Percentiles rank a stretch among this genome's conserved stretches.
Evolutionary conservation across 2,888 invertebrate species (phyloP).

Genomic region (Trissolcus brochymenae): DNA sequence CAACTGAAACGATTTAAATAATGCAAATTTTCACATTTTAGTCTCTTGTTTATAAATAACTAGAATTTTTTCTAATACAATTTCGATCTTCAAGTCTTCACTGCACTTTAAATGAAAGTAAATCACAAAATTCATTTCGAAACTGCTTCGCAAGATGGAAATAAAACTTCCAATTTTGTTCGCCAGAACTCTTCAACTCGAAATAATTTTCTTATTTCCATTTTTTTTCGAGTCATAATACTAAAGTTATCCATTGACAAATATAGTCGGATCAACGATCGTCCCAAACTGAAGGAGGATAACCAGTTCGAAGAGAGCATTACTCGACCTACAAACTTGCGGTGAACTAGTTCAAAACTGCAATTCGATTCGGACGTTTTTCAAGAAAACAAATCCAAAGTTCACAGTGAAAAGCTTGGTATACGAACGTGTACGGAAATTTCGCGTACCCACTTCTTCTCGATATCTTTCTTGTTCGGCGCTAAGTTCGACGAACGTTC

Average conservation of each 20-base stretch:
- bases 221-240: slow-evolving; percentile 32
- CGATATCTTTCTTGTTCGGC: slow-evolving; percentile 40
- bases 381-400: slow-evolving; percentile 60
- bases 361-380: slow-evolving; percentile 60
- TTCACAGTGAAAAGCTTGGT: slow-evolving; percentile 44
- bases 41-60: too few species aligned
- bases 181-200: not conserved
- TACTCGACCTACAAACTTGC: slow-evolving; percentile 62
- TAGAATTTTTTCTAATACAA: too few species aligned
- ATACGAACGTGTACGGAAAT: slow-evolving; percentile 53
- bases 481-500: slow-evolving; percentile 25
- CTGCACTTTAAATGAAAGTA: too few species aligned
- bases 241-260: slow-evolving; percentile 33
- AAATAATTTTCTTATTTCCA: slow-evolving; percentile 30
- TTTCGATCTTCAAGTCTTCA: too few species aligned
- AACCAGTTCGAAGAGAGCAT: slow-evolving; percentile 58
- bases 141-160: too few species aligned
- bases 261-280: slow-evolving; percentile 25
- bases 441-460: slow-evolving; percentile 30
- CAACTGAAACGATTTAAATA: too few species aligned
- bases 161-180: not conserved
- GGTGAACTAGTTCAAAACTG: slow-evolving; percentile 64
- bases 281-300: slow-evolving; percentile 27
- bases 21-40: too few species aligned
- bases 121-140: too few species aligned